These are phyloP conservation scores for Varanus salvator DNA, from an alignment of 2,113 vertebrate species.

Conservation along the genomic window DNA sequence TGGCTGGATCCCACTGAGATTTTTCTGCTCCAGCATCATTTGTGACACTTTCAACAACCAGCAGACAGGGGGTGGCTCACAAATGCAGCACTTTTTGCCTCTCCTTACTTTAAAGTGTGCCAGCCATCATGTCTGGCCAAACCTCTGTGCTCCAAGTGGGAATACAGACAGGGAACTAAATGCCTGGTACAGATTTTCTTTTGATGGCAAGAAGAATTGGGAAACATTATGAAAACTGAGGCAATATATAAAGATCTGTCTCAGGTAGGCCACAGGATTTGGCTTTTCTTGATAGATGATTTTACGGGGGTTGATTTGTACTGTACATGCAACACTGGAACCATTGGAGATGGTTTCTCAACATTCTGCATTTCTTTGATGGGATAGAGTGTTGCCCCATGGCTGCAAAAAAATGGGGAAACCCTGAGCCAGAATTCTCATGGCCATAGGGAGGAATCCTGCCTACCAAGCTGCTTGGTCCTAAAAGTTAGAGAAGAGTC, in stretches of 20 bases:
- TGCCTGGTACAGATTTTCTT: neutral
- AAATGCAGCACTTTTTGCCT: neutral
- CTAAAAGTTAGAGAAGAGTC: neutral
- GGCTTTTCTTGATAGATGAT: neutral
- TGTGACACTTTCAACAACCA: neutral
- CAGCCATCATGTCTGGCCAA: neutral
- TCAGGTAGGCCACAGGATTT: neutral
- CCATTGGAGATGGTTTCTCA: neutral
- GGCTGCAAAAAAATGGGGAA: neutral
- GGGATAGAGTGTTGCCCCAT: neutral
- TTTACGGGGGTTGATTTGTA: too few relatives aligned
- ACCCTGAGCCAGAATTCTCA: neutral
- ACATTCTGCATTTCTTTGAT: neutral
- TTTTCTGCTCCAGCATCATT: neutral
- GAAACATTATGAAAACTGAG: neutral
- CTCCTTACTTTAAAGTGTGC: neutral
- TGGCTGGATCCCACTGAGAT: neutral
- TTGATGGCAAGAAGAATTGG: too few relatives aligned
- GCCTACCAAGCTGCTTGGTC: neutral
- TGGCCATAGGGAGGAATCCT: neutral
- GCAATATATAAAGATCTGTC: neutral
- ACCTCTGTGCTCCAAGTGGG: neutral
- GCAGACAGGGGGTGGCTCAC: neutral
- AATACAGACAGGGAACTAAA: neutral
- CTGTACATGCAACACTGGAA: too few relatives aligned